Base-by-base conservation (phyloP, 2,888 invertebrate species). In the Tillus elongatus region DNA sequence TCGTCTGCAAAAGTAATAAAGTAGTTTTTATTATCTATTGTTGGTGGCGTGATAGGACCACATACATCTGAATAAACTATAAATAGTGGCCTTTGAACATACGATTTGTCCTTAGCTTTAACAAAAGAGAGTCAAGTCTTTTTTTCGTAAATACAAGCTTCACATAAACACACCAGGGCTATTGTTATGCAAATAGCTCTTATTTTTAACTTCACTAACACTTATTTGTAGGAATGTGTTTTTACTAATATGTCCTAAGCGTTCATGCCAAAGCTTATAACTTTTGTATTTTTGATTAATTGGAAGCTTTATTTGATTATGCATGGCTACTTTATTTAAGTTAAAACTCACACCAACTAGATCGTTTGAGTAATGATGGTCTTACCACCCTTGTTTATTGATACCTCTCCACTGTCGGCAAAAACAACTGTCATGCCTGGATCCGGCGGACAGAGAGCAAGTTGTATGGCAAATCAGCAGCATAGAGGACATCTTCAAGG, bases 391-490 rank as follows among this genome's bases (percentile, higher is more conserved):
- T 44, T 46, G 31, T 37, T 48, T 33, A 46, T 33, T n/a, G 16
- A 35, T 33, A 46, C 40, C 2, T 51, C 50, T 10, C 56, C 55
- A 37, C 50, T 37, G 37, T 53, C 44, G 30, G 48, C 41, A 32
- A 56, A 59, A 14, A 40, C 51, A 6, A 61, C 48, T 12, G 44
- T 47, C 46, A 55, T 49, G 10, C 53, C 34, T 47, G 46, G 45
- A 55, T 52, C 30, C 37, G 50, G 35, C 37, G 37, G 26, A 57
- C 55, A 2, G 56, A 56, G 4, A 56, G 36, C 11, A 56, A 37
- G 38, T 58, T 57, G 39, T 56, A 46, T 28, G 55, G 54, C 3
- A 50, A 44, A 15, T 60, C 56, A 8, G 45, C 31, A 33, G 53
- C 53, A 38, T 44, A 60, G 3, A 60, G 46, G 3, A 53, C 46